Evolutionary conservation across 2,113 vertebrate genomes (phyloP).

Genomic region (Pungitius pungitius): DNA sequence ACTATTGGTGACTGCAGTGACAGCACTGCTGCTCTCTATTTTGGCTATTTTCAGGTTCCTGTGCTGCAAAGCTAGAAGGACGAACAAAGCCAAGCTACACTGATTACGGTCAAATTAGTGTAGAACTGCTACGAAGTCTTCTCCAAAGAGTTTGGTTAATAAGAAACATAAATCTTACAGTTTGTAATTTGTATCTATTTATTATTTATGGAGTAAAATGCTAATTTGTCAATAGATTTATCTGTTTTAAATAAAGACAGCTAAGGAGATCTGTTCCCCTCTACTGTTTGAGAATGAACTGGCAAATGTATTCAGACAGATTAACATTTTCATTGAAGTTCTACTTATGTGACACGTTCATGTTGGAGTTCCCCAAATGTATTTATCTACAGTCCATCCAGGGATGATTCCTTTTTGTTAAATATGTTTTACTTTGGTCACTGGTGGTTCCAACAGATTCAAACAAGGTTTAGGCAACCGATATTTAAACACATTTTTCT

Average conservation of each 20-base stretch:
- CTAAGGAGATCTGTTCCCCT: not conserved
- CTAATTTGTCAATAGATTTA: not conserved
- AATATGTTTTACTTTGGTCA: not conserved
- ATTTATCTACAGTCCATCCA: not conserved
- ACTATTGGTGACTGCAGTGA: constrained; percentile 34
- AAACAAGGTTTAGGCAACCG: too few species aligned
- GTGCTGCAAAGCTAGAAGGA: constrained; percentile 58
- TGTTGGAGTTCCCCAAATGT: not conserved
- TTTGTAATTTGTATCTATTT: not conserved
- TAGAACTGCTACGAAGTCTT: not conserved
- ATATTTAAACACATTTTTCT: not conserved
- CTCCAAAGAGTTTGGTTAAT: not conserved
- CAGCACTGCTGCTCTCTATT: constrained; percentile 25
- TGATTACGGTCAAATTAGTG: constrained; percentile 21
- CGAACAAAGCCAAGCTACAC: constrained; percentile 64
- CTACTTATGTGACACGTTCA: constrained; percentile 4
- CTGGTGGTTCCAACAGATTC: not conserved
- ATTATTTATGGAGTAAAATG: not conserved
- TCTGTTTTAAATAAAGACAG: not conserved
- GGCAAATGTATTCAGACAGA: not conserved
- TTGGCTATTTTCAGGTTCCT: constrained; percentile 50
- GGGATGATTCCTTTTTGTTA: not conserved
- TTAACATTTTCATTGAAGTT: not conserved
- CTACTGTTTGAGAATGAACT: not conserved
- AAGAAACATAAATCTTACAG: not conserved